Evolutionary conservation across 2,888 invertebrate genomes (phyloP).

Genomic region (Drosophila tanythrix): DNA sequence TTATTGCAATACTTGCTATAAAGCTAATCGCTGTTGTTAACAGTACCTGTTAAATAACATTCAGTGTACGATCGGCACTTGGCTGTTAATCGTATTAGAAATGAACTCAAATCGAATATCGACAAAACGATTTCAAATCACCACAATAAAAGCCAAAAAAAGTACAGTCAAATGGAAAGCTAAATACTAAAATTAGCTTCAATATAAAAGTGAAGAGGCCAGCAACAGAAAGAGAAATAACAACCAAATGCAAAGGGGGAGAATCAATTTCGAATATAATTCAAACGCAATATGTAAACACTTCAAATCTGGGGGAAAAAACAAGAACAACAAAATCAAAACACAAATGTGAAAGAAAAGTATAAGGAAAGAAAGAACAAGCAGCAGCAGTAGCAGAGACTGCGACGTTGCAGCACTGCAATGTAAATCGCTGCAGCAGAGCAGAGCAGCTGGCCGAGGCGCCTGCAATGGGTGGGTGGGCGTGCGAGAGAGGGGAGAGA

Average conservation of each 20-base stretch:
- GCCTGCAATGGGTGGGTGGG: constrained; percentile 35
- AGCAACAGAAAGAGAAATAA: constrained; percentile 34
- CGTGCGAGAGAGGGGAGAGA: background rate
- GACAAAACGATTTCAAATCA: constrained; percentile 20
- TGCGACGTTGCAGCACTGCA: constrained; percentile 21
- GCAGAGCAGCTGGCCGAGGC: constrained; percentile 48
- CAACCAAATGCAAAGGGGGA: constrained; percentile 53
- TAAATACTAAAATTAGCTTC: constrained; percentile 78
- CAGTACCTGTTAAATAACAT: background rate
- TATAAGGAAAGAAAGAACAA: constrained; percentile 37
- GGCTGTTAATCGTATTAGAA: constrained; percentile 21
- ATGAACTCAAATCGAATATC: constrained; percentile 17
- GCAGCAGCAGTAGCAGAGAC: constrained; percentile 17
- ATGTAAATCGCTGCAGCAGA: constrained; percentile 23
- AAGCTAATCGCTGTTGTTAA: background rate
- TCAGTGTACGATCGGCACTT: background rate
- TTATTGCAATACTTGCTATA: background rate
- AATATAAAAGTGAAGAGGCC: constrained; percentile 59
- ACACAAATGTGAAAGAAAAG: constrained; percentile 38
- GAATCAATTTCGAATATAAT: constrained; percentile 64
- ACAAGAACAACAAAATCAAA: constrained; percentile 27
- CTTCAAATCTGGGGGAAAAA: constrained; percentile 55
- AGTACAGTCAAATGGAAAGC: constrained; percentile 68
- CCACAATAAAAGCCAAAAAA: constrained; percentile 22
- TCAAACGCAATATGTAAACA: constrained; percentile 77